A percentile compares a stretch with the other conserved stretches of the same genome.
These are phyloP conservation scores for Gnathonemus echidnorhynchus DNA, from an alignment of 2,113 vertebrate species.

Conservation along the genomic window DNA sequence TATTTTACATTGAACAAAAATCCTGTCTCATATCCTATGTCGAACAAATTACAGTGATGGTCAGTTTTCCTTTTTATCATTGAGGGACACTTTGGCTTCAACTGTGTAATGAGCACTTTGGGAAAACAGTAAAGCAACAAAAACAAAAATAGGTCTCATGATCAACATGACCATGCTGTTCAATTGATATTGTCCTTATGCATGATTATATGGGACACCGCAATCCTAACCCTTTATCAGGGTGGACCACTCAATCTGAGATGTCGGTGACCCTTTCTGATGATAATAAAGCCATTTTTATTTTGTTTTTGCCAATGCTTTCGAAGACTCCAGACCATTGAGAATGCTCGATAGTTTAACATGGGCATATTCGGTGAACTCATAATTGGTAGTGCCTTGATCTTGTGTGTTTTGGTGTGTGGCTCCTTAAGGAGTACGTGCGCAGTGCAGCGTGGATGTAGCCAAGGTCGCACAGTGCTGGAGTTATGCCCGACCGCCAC, in stretches of 20 bases:
- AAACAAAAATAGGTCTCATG: neutral
- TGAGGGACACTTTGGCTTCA: neutral
- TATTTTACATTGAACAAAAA: neutral
- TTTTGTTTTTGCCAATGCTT: neutral
- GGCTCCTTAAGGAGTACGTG: neutral
- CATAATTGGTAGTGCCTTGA: neutral
- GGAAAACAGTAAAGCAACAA: neutral
- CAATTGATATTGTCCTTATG: neutral
- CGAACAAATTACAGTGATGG: neutral
- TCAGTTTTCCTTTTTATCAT: neutral
- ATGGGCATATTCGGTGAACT: neutral
- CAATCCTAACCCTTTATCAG: neutral
- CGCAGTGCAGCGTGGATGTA: neutral
- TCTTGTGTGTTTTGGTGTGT: neutral
- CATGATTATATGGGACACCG: neutral
- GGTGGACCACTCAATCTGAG: neutral
- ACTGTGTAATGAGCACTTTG: neutral
- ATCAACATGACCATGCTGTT: neutral
- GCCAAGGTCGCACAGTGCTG: neutral
- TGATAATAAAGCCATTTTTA: neutral
- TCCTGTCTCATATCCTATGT: constrained; percentile 1
- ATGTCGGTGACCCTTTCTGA: neutral
- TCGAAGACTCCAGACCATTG: neutral
- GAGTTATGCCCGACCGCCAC: neutral
- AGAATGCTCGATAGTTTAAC: neutral